Evolutionary conservation across 2,888 invertebrate species (phyloP).

Genomic region (Lycia hirtaria): DNA sequence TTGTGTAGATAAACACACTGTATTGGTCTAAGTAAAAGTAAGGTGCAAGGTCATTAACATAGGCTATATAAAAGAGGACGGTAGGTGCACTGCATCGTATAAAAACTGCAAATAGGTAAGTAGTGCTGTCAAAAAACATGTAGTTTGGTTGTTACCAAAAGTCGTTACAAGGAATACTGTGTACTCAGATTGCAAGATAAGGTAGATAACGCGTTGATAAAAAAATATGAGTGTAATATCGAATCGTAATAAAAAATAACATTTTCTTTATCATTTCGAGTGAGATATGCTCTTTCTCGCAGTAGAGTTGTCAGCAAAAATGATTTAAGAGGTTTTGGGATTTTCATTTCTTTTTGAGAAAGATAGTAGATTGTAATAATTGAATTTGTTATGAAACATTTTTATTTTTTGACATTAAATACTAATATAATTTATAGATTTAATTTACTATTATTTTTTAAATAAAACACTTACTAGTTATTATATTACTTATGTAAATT

Average conservation of each 20-base stretch:
- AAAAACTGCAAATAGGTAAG: constrained; percentile 24
- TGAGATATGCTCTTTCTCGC: constrained; percentile 29
- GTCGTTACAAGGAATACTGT: constrained; percentile 71
- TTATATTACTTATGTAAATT: no score
- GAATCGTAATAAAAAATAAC: constrained; percentile 52
- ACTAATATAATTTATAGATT: no score
- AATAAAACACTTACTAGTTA: no score
- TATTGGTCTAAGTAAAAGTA: not conserved
- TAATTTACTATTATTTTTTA: no score
- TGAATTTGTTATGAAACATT: not conserved
- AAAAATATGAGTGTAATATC: constrained; percentile 46
- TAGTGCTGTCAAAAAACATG: constrained; percentile 55
- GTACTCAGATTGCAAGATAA: constrained; percentile 75
- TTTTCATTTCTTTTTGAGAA: not conserved
- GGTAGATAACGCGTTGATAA: constrained; percentile 65
- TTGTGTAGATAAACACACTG: no score
- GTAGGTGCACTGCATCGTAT: constrained; percentile 17
- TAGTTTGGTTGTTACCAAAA: constrained; percentile 64
- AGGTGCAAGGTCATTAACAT: not conserved
- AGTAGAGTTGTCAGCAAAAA: constrained; percentile 20
- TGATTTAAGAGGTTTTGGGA: constrained; percentile 19
- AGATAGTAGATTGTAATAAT: not conserved
- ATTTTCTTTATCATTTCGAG: constrained; percentile 36
- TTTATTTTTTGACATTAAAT: no score
- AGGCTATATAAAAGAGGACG: constrained; percentile 5